phyloP scores from a whole-genome alignment of 1,140 invertebrate genomes.

The Drosophila fuyamai region DNA sequence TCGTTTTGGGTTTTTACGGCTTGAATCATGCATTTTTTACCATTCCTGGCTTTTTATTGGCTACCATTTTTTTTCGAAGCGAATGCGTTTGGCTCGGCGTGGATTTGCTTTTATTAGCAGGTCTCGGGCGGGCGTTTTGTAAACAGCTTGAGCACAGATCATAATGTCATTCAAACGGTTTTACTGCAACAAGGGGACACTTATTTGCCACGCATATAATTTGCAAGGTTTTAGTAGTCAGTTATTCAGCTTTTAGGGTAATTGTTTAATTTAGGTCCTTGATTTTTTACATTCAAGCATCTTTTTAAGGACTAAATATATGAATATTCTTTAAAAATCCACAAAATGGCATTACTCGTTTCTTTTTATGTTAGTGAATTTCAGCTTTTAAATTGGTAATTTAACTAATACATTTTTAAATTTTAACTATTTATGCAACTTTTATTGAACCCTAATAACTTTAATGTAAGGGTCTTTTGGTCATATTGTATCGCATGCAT shows the following conservation, averaged over 20 bases:
- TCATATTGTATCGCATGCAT: too few relatives aligned
- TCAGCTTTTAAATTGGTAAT: too few relatives aligned
- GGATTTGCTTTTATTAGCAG: slow-evolving; percentile 53
- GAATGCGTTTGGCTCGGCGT: slow-evolving; percentile 33
- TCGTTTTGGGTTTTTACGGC: slow-evolving; percentile 51
- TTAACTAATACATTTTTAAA: too few relatives aligned
- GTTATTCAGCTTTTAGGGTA: slow-evolving; percentile 18
- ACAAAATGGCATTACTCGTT: too few relatives aligned
- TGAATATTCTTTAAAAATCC: too few relatives aligned
- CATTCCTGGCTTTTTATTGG: slow-evolving; percentile 73
- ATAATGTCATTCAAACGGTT: slow-evolving; percentile 66
- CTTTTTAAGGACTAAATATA: too few relatives aligned
- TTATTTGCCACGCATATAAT: slow-evolving; percentile 15
- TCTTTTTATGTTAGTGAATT: too few relatives aligned
- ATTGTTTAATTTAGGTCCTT: slow-evolving; percentile 20
- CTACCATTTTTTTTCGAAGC: slow-evolving; percentile 22
- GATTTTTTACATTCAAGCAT: too few relatives aligned
- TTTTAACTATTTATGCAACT: too few relatives aligned
- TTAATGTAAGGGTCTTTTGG: background rate
- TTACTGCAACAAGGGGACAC: slow-evolving; percentile 48
- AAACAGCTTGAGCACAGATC: slow-evolving; percentile 70
- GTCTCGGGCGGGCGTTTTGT: slow-evolving; percentile 52
- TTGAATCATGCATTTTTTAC: slow-evolving; percentile 79
- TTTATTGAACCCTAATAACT: too few relatives aligned
- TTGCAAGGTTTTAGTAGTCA: slow-evolving; percentile 11